A percentile compares a stretch with the other conserved stretches of the same genome.
Conservation (phyloP, 92 coral and sea anemone species). For the Palythoa caribaeorum region DNA sequence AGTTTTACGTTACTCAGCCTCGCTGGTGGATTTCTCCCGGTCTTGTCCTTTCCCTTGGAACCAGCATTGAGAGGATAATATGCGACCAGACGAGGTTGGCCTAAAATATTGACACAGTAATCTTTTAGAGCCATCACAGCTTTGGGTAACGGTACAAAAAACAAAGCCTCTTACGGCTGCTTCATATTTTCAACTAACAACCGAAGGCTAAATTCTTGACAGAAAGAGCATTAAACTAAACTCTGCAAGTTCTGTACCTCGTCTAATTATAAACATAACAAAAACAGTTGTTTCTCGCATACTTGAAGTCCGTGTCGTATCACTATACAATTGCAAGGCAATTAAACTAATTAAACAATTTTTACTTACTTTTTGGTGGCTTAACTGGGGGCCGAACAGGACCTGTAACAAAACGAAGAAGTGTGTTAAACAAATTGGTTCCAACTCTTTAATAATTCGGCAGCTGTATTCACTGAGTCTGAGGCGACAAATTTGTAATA, state of each 20-base stretch:
- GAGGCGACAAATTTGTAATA: no score
- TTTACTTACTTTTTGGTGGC: slow-evolving; percentile 36
- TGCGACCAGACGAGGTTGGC: slow-evolving; percentile 81
- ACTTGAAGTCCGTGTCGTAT: no score
- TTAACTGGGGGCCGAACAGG: slow-evolving; percentile 35
- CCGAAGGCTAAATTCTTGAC: no score
- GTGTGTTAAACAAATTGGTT: no score
- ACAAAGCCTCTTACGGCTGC: not conserved
- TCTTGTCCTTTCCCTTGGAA: slow-evolving; percentile 77
- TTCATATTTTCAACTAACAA: no score
- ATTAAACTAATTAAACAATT: no score
- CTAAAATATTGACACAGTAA: slow-evolving; percentile 14
- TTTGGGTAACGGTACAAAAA: not conserved
- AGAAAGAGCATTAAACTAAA: no score
- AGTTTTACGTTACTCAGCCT: slow-evolving; percentile 23
- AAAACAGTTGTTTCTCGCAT: no score
- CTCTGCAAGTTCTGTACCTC: no score
- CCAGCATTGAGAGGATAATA: slow-evolving; percentile 80
- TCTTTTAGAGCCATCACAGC: not conserved
- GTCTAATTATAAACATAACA: no score
- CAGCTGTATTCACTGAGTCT: no score
- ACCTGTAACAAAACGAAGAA: slow-evolving; percentile 8
- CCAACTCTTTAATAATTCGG: not conserved
- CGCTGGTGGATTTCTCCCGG: slow-evolving; percentile 55
- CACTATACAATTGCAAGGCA: no score